Evolutionary conservation across 2,113 vertebrate genomes (phyloP).

Genomic region (Arvicanthis niloticus): DNA sequence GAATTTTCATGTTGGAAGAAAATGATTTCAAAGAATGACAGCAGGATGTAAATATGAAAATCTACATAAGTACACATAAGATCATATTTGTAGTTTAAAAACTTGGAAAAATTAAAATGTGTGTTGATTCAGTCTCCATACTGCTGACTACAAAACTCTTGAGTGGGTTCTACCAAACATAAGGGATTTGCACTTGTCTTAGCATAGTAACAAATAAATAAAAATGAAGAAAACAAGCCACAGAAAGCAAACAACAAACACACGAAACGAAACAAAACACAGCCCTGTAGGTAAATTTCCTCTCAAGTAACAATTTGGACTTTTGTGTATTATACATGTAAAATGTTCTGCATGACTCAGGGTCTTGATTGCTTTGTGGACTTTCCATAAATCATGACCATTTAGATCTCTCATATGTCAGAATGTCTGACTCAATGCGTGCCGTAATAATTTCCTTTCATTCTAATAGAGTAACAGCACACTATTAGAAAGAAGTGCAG

Average conservation of each 20-base stretch:
- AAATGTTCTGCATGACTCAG: slow-evolving; percentile 1
- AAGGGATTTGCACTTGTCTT: background rate
- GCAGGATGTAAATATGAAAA: slow-evolving; percentile 54
- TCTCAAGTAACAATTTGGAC: slow-evolving; percentile 30
- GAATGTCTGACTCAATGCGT: background rate
- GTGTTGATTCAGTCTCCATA: background rate
- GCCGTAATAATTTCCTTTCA: slow-evolving; percentile 64
- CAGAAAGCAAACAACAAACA: background rate
- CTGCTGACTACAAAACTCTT: background rate
- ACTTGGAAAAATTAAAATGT: slow-evolving; percentile 51
- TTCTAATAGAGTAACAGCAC: slow-evolving; percentile 68
- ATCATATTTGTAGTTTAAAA: slow-evolving; percentile 65
- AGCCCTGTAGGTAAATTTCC: slow-evolving; percentile 21
- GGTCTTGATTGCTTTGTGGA: slow-evolving; percentile 7
- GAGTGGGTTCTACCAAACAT: background rate
- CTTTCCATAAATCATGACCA: slow-evolving; percentile 11
- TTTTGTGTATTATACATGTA: slow-evolving; percentile 42
- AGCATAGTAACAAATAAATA: background rate
- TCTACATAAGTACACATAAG: background rate
- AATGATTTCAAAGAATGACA: slow-evolving; percentile 38
- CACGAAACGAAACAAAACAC: background rate
- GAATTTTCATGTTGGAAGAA: slow-evolving; percentile 53
- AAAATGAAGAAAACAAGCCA: background rate
- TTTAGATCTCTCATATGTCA: slow-evolving; percentile 45
- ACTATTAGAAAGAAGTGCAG: slow-evolving; percentile 62